Base-by-base conservation (phyloP, 2,113 vertebrate genomes). In the Pelecanus crispus region DNA sequence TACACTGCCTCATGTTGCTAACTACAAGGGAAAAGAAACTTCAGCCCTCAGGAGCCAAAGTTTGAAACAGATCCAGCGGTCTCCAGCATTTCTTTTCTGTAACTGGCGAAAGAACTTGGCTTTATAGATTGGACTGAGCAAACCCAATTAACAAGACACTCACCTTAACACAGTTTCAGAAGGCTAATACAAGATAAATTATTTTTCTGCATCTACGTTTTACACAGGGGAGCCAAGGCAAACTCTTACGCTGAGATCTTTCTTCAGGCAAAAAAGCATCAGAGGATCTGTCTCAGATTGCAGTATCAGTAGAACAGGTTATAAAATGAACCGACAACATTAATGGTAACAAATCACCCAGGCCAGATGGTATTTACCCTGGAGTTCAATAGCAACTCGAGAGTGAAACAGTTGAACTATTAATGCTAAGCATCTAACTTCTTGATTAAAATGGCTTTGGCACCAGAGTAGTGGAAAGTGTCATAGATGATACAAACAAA, bases 241-340 rank as follows among this genome's bases (percentile, higher is more conserved):
- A 82, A 56, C 28, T 44, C 52, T 70, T 63, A 20, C 10, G 17
- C 68, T 38, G 40, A 45, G 55, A 73, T 79, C 52, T 75, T 67
- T 78, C 79, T 84, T 78, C 3, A 74, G 61, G 38, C 42, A 88
- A 92, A 94, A 88, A 96, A 24, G 2, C 50, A 59, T 36, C 42
- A 78, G 56, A 83, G 11, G 38, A 40, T 78, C 56, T 50, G 22
- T 71, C 72, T 95, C 80, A 86, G 55, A 59, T 2, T 74, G 44
- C 67, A 82, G 26, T 13, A 85, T 93, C 78, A 85, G 78, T 75
- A 55, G n/a, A 87, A 67, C 26, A 79, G 47, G 52, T 84, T 89
- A 90, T n/a, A 90, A 91, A 92, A 66, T 16, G 67, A 92, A 72
- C 20, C 13, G 53, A 92, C 56, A 79, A 92, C 81, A 74, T 50